Evolutionary conservation across 2,888 invertebrate genomes (phyloP), one percentile per base, ranked within the genome.

Genomic region (Ornithoptera alexandrae): DNA sequence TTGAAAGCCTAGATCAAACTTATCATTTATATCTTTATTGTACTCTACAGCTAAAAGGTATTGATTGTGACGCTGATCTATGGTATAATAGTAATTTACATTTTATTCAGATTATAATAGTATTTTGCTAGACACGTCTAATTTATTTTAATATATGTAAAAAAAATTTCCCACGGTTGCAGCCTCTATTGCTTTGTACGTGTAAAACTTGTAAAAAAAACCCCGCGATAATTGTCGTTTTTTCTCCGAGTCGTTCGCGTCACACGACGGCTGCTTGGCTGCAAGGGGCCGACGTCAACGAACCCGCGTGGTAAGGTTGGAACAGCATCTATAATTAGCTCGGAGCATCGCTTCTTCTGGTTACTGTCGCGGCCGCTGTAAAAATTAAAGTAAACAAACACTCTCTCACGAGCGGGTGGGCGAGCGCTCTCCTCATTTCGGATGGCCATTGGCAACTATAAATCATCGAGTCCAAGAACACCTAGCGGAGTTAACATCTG

Each of bases 331-430:
- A 92, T 86, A 86, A 88, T 89, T 91, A 92, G 85, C 79, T 69
- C 70, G 73, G 71, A 71, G 71, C 74, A 77, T 77, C 85, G 85
- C 88, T 87, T 84, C 89, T 82, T 91, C 91, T 92, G 91, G 90
- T 90, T 91, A 87, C 79, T 91, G 90, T 91, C 91, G 91, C 81
- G 90, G 89, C 87, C 80, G 90, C 88, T 89, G 90, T 91, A 91
- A 91, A 91, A 91, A 90, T 86, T 90, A 84, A 90, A 74, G 87
- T 91, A 91, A 91, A 91, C 91, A 91, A 89, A 88, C 83, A 88
- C 78, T 80, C 84, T 89, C 88, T 84, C 88, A 88, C 89, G 86
- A 86, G 79, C 84, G 90, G 91, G 91, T 91, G 91, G 91, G 78
- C 90, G 83, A 76, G 78, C 77, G 84, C 73, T 79, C 82, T 75